Evolutionary conservation across 2,797 vertebrate species (phyloP), one percentile per base, ranked within the genome.

Genomic region (Forpus xanthops): DNA sequence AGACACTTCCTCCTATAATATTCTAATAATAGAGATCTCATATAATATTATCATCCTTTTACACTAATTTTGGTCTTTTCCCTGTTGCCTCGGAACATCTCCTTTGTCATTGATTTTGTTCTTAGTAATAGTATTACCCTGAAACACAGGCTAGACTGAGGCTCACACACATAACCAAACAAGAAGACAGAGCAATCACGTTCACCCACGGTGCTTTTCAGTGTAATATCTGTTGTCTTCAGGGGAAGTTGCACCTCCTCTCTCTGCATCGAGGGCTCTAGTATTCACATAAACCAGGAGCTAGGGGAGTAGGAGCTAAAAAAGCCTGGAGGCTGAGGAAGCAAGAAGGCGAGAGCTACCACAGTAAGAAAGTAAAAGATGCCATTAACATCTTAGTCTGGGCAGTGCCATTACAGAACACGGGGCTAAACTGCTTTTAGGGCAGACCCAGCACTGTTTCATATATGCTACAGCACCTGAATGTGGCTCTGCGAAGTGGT

Each of bases 331-430:
- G 45, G 35, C 58, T 85, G 65, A 85, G 65, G 30, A 94, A 44
- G 45, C 13, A 65, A 21, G 31, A 44, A 66, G 56, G 18, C 60
- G 76, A 64, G 31, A 78, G 74, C 14, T 52, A 10, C 31, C 0
- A 0, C 15, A 28, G 49, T 12, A 61, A 21, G 31, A 39, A 66
- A 60, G 23, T 52, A 79, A 52, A n/a, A 78, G 73, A 14, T 60
- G 12, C 33, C 0, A 0, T 11, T 21, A n/a, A 49, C 0, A 0
- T 71, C 37, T 74, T 68, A 5, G 2, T 28, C 41, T 72, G 44
- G 61, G 44, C 6, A 4, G 52, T 45, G 56, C 49, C n/a, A 6
- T 45, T 67, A 62, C 6, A 83, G 37, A 53, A 53, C 37, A 27
- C 0, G 0, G 15, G 12, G 33, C 25, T 68, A 87, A 83, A 52